Evolutionary conservation across 2,888 invertebrate genomes (phyloP).

Genomic region (Teleiodes luculella): DNA sequence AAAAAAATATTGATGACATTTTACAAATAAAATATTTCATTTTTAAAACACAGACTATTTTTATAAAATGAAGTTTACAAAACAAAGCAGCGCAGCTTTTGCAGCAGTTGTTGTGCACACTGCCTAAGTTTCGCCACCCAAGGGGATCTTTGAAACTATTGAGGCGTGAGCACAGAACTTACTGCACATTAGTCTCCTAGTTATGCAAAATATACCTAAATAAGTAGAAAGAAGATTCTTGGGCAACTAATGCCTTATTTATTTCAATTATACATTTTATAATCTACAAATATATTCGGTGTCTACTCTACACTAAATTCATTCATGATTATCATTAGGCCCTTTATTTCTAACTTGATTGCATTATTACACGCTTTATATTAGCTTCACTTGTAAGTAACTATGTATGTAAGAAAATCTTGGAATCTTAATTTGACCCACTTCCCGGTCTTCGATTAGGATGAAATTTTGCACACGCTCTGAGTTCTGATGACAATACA

Average conservation of each 20-base stretch:
- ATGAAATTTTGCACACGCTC: too few species aligned
- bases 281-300: background rate
- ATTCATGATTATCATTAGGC: too few species aligned
- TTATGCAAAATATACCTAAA: constrained; percentile 18
- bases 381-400: too few species aligned
- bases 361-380: too few species aligned
- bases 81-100: background rate
- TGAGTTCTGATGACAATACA: too few species aligned
- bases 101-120: background rate
- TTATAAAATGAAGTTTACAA: background rate
- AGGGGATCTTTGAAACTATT: constrained; percentile 17
- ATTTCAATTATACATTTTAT: background rate
- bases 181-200: constrained; percentile 15
- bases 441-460: too few species aligned
- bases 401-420: too few species aligned
- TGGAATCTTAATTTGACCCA: too few species aligned
- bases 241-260: background rate
- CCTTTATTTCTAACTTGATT: too few species aligned
- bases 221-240: background rate
- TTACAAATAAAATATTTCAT: too few species aligned
- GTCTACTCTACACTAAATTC: background rate
- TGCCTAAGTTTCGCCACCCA: background rate
- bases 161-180: constrained; percentile 10
- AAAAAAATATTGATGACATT: too few species aligned
- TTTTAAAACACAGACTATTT: too few species aligned